These are phyloP conservation scores for Acropora tenuis DNA, from an alignment of 64 coral and sea anemone genomes.

Conservation along the genomic window DNA sequence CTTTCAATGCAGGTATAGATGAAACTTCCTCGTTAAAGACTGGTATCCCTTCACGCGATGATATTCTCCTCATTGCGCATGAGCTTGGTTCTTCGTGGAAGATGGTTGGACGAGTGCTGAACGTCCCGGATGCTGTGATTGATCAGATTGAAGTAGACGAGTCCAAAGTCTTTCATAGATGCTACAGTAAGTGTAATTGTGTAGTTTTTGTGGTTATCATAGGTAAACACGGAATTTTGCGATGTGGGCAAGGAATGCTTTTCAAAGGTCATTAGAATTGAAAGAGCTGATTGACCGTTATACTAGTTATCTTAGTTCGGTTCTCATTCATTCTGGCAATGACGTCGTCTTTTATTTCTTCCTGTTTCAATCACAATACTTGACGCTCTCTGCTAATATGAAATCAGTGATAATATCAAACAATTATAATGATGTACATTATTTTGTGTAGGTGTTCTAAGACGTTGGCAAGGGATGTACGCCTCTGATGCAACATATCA, in stretches of 20 bases:
- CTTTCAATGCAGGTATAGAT: background rate
- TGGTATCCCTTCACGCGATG: background rate
- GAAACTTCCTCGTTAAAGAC: background rate
- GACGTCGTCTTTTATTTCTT: too few relatives aligned
- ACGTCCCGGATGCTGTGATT: background rate
- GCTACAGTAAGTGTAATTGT: background rate
- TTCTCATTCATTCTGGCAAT: too few relatives aligned
- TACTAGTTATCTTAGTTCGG: too few relatives aligned
- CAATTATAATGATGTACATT: background rate
- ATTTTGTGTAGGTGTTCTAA: background rate
- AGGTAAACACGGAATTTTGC: too few relatives aligned
- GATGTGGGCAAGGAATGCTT: too few relatives aligned
- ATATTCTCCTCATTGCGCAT: slow-evolving; percentile 20
- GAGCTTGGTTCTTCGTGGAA: slow-evolving; percentile 30
- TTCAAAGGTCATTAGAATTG: too few relatives aligned
- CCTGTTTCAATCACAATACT: too few relatives aligned
- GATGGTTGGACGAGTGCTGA: background rate
- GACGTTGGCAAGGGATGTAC: background rate
- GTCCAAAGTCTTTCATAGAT: background rate
- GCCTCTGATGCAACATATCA: slow-evolving; percentile 11
- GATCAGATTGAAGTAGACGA: slow-evolving; percentile 40
- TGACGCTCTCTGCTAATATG: too few relatives aligned
- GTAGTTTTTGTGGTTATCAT: background rate
- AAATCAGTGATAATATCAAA: too few relatives aligned
- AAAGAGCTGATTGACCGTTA: too few relatives aligned